Conservation (phyloP, 2,113 vertebrate species). For the Columba janthina region DNA sequence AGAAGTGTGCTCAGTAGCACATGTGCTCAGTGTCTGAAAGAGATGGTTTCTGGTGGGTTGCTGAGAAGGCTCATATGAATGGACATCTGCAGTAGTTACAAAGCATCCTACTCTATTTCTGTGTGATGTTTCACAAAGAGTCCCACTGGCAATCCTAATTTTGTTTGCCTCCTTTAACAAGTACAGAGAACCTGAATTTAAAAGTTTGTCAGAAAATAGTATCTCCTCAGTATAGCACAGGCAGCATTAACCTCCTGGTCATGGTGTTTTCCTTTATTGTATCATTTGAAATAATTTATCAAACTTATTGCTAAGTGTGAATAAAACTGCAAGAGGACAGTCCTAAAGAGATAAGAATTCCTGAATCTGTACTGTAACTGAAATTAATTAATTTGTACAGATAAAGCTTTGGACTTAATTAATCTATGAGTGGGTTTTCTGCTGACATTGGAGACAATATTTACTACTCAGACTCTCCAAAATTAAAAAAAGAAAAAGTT, state of each 20-base stretch:
- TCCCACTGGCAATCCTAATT: background rate
- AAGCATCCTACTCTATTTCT: background rate
- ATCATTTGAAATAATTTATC: background rate
- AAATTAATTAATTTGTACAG: background rate
- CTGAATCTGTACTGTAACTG: background rate
- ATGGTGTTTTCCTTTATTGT: background rate
- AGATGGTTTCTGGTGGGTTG: background rate
- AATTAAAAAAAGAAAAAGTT: background rate
- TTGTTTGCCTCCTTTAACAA: background rate
- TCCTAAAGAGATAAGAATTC: background rate
- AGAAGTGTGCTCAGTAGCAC: background rate
- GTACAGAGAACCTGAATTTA: background rate
- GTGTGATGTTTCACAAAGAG: background rate
- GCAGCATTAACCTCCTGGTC: background rate
- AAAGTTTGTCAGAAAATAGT: background rate
- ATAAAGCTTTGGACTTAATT: background rate
- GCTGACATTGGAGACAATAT: background rate
- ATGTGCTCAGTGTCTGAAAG: background rate
- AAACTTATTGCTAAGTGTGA: background rate
- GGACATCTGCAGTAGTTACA: background rate
- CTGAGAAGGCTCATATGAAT: background rate
- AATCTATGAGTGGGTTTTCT: background rate
- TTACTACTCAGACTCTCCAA: background rate
- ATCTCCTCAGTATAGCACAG: background rate
- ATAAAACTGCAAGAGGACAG: background rate